A percentile compares a stretch with the other conserved stretches of the same genome.
Conservation (phyloP, 1,140 invertebrate genomes). For the Drosophila navojoa region DNA sequence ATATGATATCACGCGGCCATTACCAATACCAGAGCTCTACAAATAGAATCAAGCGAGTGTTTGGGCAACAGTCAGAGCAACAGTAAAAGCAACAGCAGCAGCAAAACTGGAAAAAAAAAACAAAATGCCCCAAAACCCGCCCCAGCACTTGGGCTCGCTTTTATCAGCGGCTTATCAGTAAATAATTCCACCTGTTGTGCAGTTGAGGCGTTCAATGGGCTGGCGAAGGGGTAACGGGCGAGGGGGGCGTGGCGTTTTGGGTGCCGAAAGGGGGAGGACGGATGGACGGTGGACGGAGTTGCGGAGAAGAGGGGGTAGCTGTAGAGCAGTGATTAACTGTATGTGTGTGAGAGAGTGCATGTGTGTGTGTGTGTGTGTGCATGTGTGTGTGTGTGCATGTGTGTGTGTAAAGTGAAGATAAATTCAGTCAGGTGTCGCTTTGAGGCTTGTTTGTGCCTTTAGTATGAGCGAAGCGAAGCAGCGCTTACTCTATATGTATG, state of each 20-base stretch:
- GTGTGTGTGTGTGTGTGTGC: conserved; percentile 22
- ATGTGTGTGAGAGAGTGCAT: conserved; percentile 11
- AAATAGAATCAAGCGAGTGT: conserved; percentile 47
- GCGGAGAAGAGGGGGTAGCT: conserved; percentile 3
- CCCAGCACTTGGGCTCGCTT: conserved; percentile 44
- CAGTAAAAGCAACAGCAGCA: conserved; percentile 19
- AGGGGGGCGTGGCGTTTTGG: too few relatives aligned
- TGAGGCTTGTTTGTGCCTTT: conserved; percentile 27
- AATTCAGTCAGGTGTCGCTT: conserved; percentile 60
- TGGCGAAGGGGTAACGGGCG: background rate
- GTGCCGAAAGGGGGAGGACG: background rate
- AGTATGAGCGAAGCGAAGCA: conserved; percentile 37
- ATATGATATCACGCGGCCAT: conserved; percentile 15
- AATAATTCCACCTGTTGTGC: conserved; percentile 79
- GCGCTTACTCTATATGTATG: conserved; percentile 43
- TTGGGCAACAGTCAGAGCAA: conserved; percentile 28
- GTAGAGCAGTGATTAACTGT: conserved; percentile 12
- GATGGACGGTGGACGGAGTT: conserved; percentile 1
- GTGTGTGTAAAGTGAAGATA: conserved; percentile 51
- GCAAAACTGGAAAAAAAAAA: background rate
- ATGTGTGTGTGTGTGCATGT: conserved; percentile 18
- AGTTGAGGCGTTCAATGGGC: conserved; percentile 8
- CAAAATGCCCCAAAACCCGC: conserved; percentile 25
- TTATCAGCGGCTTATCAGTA: conserved; percentile 81
- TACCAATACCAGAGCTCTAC: conserved; percentile 18